Evolutionary conservation across 1,140 invertebrate species (phyloP), one percentile per base, ranked within the genome.

Genomic region (Bombus superbus): DNA sequence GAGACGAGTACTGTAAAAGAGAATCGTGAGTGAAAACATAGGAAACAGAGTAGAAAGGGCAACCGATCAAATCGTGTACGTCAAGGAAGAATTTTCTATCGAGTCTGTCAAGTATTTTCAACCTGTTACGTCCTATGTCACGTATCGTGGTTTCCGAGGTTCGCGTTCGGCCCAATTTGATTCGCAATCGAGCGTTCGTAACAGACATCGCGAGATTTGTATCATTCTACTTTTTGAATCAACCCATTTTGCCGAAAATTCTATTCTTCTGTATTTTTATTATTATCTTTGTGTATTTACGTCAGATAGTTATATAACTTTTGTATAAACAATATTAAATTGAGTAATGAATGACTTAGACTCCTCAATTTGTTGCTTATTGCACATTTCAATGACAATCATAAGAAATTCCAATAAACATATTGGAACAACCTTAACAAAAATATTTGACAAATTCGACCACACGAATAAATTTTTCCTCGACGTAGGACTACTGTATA

Each of bases 81-180:
- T 82, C 73, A 78, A 76, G 81, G 73, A 76, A 84, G 64, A 79
- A 80, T 78, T 44, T 68, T 47, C 72, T 18, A 59, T 69, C 64
- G 74, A 68, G 28, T 59, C 64, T 44, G 82, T 69, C 47, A 35
- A 78, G 47, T 71, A 83, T 83, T 69, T 66, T 77, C 22, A 4
- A 13, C 32, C 3, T 1, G 5, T 28, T 40, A 28, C 32, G 71
- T 44, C 28, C 69, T 25, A 53, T 35, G 28, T 15, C 68, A 53
- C 13, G 68, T 72, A 0, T 71, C 79, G 35, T 9, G 5, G 42
- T 62, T n/a, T 75, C 42, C 42, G 25, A 6, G 38, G 57, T 53
- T 66, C 28, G 18, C 32, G 8, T 66, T 18, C 76, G 59, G n/a
- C 32, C n/a, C n/a, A 62, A 59, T 62, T 42, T n/a, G 9, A 62